Evolutionary conservation across 2,797 vertebrate genomes (phyloP).

Genomic region (Carapus acus): DNA sequence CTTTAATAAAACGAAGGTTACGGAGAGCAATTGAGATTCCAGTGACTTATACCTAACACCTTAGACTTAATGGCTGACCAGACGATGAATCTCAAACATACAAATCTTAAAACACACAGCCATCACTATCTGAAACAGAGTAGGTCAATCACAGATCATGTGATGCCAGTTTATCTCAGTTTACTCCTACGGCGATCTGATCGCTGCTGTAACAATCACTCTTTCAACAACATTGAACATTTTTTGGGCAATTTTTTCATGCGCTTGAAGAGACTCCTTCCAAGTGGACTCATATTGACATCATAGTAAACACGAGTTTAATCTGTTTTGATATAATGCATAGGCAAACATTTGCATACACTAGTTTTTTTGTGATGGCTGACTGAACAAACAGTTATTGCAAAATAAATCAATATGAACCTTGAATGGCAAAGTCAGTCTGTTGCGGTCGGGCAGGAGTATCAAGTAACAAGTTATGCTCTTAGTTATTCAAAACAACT

Average conservation of each 20-base stretch:
- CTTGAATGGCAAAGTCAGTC: no score
- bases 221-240: no score
- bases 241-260: no score
- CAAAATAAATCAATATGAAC: no score
- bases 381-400: no score
- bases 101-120: not conserved
- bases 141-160: not conserved
- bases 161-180: constrained; percentile 5
- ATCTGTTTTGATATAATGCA: not conserved
- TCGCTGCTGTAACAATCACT: not conserved
- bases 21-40: constrained; percentile 13
- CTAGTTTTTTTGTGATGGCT: no score
- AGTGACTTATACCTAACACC: constrained; percentile 9
- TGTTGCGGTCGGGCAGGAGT: no score
- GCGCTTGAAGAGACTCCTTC: no score
- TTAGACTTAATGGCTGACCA: constrained; percentile 28
- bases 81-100: constrained; percentile 30
- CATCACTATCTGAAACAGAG: not conserved
- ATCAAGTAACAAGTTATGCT: no score
- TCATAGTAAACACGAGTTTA: no score
- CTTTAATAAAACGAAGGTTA: not conserved
- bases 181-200: not conserved
- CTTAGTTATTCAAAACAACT: no score
- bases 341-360: not conserved
- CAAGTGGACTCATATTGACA: no score